Base-by-base conservation (phyloP, 2,888 invertebrate species). In the Platycnemis pennipes region DNA sequence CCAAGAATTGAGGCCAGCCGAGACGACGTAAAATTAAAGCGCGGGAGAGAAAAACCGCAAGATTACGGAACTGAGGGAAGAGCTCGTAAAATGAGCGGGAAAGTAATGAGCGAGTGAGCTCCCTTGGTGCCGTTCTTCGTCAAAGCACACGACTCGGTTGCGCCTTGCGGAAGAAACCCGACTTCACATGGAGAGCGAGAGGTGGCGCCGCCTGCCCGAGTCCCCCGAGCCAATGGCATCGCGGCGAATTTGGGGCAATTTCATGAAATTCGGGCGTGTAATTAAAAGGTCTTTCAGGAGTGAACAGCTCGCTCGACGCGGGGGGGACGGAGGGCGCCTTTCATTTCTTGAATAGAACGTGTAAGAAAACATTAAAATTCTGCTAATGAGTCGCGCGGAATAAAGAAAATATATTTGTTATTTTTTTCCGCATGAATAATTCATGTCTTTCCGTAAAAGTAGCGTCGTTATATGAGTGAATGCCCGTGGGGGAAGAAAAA, bases 261-360 rank as follows among this genome's bases (percentile, higher is more conserved):
- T 77, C 77, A 77, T 77, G 77, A 77, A 77, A 77, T 77, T 77
- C 77, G 77, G n/a, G 22, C 77, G 77, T 26, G 77, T 37, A 31
- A 77, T 77, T 77, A 77, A 77, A 37, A 77, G 77, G 37, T 37
- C 77, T 77, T 77, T 77, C 26, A 11, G n/a, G 77, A 77, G 37
- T 77, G 77, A 77, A 77, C 37, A 37, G 37, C 31, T 37, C 37
- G 13, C 13, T 37, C 77, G 77, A 1, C 31, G 37, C 13, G 16
- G 16, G 37, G 11, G 77, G n/a, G 31, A 2, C 7, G 2, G 37
- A 11, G 77, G n/a, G 77, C 2, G 77, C 37, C 26, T 77, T 77
- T 77, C 77, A 77, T 77, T 77, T 77, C 77, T 77, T 77, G 77
- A 77, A 77, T 77, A 77, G 77, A 77, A n/a, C 37, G 77, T 77